These are phyloP conservation scores for Bombyx mandarina DNA, from an alignment of 1,140 invertebrate genomes.

Conservation along the genomic window DNA sequence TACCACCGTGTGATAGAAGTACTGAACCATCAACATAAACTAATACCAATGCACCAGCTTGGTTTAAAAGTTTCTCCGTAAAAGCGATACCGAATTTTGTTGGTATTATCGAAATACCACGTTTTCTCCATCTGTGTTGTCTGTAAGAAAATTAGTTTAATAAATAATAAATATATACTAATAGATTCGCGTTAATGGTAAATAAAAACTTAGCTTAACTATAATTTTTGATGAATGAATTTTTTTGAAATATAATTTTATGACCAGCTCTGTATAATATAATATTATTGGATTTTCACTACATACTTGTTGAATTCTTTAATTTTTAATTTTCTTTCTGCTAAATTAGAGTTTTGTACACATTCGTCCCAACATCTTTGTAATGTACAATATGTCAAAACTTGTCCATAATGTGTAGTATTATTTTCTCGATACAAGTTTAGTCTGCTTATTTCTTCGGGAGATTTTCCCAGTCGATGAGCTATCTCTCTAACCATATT, in stretches of 20 bases:
- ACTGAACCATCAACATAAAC: conserved; percentile 95
- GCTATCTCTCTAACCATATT: conserved; percentile 84
- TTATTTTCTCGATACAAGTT: conserved; percentile 90
- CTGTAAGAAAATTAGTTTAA: conserved; percentile 61
- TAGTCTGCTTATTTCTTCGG: conserved; percentile 67
- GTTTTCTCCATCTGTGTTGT: conserved; percentile 88
- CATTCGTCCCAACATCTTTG: conserved; percentile 89
- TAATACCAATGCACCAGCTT: conserved; percentile 90
- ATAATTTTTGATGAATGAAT: not conserved
- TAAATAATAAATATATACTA: conserved; percentile 17
- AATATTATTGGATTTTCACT: not conserved
- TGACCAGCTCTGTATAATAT: not conserved
- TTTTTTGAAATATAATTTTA: no score
- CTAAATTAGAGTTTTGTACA: conserved; percentile 77
- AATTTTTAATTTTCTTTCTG: conserved; percentile 73
- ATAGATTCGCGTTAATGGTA: not conserved
- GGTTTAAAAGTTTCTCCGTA: conserved; percentile 85
- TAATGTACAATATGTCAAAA: conserved; percentile 82
- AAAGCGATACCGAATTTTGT: conserved; percentile 94
- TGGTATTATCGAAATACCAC: conserved; percentile 89
- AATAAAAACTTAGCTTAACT: not conserved
- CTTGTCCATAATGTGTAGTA: conserved; percentile 85
- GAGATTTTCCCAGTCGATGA: conserved; percentile 75
- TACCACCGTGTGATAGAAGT: conserved; percentile 90
- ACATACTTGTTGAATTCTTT: conserved; percentile 82